phyloP scores from a whole-genome alignment of 2,888 invertebrate species.

The Platypus cylindrus region DNA sequence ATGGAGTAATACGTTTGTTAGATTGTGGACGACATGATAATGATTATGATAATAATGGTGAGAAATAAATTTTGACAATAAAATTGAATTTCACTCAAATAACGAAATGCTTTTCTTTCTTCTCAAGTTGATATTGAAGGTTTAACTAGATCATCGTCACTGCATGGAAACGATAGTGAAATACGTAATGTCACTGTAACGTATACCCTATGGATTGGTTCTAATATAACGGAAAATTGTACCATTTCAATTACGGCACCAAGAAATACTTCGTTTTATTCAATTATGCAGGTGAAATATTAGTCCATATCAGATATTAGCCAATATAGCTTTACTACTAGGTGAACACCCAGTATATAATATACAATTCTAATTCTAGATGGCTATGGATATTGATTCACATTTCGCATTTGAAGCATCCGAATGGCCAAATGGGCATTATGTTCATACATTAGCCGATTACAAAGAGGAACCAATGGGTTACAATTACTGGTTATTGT shows the following conservation, averaged over 20 bases:
- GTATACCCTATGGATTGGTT: slow-evolving; percentile 82
- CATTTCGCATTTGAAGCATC: slow-evolving; percentile 50
- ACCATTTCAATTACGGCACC: slow-evolving; percentile 65
- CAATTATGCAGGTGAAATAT: slow-evolving; percentile 51
- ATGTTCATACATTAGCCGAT: slow-evolving; percentile 74
- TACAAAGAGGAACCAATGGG: slow-evolving; percentile 71
- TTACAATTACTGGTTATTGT: slow-evolving; percentile 82
- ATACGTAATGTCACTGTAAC: slow-evolving; percentile 63
- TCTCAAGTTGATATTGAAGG: slow-evolving; percentile 32
- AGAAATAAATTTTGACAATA: too few species aligned
- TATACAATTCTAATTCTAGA: slow-evolving; percentile 19
- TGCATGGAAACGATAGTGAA: slow-evolving; percentile 44
- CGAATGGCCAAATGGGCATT: slow-evolving; percentile 87
- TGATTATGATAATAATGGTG: slow-evolving; percentile 39
- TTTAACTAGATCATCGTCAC: slow-evolving; percentile 28
- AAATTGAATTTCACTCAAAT: too few species aligned
- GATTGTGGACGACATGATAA: slow-evolving; percentile 37
- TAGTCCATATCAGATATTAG: not conserved
- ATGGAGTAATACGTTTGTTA: slow-evolving; percentile 51
- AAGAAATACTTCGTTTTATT: slow-evolving; percentile 51
- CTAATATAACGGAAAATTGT: slow-evolving; percentile 70
- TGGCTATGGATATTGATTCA: slow-evolving; percentile 69
- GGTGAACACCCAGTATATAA: not conserved
- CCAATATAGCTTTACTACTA: not conserved
- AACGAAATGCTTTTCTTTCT: slow-evolving; percentile 7